These are phyloP conservation scores for Imbricaverruca yamaguchii DNA, from an alignment of 2,888 invertebrate genomes.

Conservation along the genomic window DNA sequence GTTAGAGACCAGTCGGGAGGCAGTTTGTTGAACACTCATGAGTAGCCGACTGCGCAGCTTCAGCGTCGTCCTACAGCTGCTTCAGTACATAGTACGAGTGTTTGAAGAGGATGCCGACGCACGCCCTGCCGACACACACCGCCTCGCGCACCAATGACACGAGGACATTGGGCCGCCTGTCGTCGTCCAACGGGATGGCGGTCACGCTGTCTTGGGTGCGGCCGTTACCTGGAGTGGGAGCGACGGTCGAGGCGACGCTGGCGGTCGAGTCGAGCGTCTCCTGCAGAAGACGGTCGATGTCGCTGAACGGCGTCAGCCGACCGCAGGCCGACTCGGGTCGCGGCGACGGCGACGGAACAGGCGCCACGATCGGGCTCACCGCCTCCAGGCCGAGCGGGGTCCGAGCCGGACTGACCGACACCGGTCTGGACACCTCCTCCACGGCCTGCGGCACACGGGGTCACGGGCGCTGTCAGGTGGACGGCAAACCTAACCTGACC, in stretches of 20 bases:
- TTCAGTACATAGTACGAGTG: no score
- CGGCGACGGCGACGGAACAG: background rate
- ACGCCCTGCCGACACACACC: no score
- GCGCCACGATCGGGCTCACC: background rate
- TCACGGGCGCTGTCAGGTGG: background rate
- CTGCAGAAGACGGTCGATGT: background rate
- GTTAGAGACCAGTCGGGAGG: no score
- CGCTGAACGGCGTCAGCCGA: background rate
- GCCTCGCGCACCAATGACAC: no score
- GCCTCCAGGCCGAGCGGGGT: background rate
- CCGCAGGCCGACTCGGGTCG: background rate
- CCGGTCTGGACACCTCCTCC: slow-evolving; percentile 7
- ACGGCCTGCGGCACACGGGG: background rate
- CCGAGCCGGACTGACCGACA: background rate
- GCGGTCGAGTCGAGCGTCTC: background rate
- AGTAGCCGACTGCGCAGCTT: no score
- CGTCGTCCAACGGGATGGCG: no score
- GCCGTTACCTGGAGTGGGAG: background rate
- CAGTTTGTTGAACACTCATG: no score
- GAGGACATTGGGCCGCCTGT: no score
- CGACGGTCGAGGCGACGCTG: background rate
- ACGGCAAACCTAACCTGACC: no score
- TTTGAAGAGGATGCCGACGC: no score
- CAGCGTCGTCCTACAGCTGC: no score
- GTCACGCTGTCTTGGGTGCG: no score